A percentile compares a stretch with the other conserved stretches of the same genome.
Evolutionary conservation across 2,113 vertebrate genomes (phyloP).

Genomic region (Nicator chloris): DNA sequence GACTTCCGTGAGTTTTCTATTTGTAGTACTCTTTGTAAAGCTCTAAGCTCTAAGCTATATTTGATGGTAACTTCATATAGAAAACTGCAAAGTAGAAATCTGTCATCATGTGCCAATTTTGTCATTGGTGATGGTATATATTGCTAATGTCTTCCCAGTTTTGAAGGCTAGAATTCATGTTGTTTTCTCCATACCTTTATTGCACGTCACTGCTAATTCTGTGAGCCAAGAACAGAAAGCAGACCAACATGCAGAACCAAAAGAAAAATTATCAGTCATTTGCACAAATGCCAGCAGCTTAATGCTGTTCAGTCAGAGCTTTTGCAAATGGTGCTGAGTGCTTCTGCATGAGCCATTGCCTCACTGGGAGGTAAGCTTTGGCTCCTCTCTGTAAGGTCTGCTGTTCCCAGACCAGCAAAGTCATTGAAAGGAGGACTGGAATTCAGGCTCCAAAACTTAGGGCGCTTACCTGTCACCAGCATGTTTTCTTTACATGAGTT

Average conservation of each 20-base stretch:
- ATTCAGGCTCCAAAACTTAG: not conserved
- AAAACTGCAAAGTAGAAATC: not conserved
- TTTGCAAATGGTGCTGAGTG: not conserved
- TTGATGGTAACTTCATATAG: not conserved
- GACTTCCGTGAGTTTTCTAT: not conserved
- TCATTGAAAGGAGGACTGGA: not conserved
- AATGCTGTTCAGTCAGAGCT: not conserved
- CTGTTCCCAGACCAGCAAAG: not conserved
- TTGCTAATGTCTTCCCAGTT: not conserved
- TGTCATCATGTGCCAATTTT: not conserved
- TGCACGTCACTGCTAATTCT: not conserved
- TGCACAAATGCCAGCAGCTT: not conserved
- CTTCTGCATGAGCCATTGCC: accelerated
- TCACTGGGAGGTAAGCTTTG: not conserved
- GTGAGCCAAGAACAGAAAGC: not conserved
- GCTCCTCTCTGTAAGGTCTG: not conserved
- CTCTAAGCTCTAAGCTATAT: not conserved
- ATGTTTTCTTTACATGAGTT: accelerated
- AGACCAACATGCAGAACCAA: not conserved
- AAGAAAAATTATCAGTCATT: not conserved
- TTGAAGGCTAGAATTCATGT: not conserved
- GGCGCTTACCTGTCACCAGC: not conserved
- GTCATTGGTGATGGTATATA: not conserved
- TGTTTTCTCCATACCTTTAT: not conserved
- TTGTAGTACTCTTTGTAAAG: no score